A percentile compares a stretch with the other conserved stretches of the same genome.
Evolutionary conservation across 2,113 vertebrate species (phyloP).

Genomic region (Dryoscopus gambensis): DNA sequence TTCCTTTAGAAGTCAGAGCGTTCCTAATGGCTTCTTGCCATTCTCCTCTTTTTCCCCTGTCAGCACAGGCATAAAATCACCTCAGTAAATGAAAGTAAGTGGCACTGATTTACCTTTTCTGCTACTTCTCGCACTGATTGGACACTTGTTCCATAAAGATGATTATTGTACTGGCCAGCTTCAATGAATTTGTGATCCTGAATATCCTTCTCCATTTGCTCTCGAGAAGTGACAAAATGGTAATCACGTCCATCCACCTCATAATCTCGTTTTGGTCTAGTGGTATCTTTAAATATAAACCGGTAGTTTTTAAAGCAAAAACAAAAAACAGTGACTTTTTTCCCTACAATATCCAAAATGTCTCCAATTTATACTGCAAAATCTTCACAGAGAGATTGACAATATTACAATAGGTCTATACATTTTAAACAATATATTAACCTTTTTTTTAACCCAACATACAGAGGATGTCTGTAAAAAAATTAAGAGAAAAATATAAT

Average conservation of each 20-base stretch:
- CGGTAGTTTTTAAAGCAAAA: background rate
- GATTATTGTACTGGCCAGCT: conserved; percentile 98
- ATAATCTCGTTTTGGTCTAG: conserved; percentile 95
- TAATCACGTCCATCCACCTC: conserved; percentile 96
- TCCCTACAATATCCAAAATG: background rate
- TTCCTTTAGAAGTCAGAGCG: background rate
- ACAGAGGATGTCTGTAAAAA: background rate
- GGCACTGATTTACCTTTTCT: conserved; percentile 82
- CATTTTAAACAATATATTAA: background rate
- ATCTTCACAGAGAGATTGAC: background rate
- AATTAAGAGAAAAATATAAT: background rate
- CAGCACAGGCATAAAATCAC: background rate
- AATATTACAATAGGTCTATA: background rate
- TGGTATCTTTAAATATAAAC: conserved; percentile 84
- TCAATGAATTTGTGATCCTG: conserved; percentile 98
- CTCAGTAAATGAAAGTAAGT: background rate
- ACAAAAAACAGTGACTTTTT: background rate
- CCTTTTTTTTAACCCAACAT: background rate
- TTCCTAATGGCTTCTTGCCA: background rate
- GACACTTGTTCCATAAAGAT: conserved; percentile 97
- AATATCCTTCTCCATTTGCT: conserved; percentile 98
- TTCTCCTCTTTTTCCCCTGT: background rate
- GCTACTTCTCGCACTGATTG: conserved; percentile 95
- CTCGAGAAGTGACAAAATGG: conserved; percentile 92
- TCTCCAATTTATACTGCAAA: background rate